Evolutionary conservation across 2,888 invertebrate species (phyloP).

Genomic region (Chrysopilus asiliformis): DNA sequence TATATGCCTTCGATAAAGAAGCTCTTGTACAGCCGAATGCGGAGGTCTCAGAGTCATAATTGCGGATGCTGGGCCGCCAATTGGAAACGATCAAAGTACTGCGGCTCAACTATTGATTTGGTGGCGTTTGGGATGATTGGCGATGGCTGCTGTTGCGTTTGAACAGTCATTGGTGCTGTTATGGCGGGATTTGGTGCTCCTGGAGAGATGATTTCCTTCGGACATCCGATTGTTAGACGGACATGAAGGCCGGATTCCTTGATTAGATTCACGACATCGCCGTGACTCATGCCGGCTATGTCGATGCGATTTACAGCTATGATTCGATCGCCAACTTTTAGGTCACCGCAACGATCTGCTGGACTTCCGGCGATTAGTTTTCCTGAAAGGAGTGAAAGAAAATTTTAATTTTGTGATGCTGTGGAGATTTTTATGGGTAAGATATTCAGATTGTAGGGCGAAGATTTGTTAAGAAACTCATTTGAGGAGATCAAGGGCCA

Average conservation of each 20-base stretch:
- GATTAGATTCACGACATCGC: conserved; percentile 93
- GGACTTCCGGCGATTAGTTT: conserved; percentile 91
- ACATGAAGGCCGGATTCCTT: conserved; percentile 91
- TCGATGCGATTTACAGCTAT: conserved; percentile 88
- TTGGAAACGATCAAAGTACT: conserved; percentile 20
- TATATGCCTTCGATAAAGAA: conserved; percentile 23
- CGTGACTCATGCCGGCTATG: conserved; percentile 84
- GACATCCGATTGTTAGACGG: conserved; percentile 57
- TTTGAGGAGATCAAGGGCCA: no score
- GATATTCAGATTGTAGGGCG: no score
- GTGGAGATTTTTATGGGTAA: conserved; percentile 7
- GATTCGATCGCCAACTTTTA: conserved; percentile 91
- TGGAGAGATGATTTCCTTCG: conserved; percentile 26
- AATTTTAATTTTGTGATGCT: conserved; percentile 7
- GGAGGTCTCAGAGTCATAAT: conserved; percentile 37
- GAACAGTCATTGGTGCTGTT: conserved; percentile 1
- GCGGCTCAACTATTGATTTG: conserved; percentile 5
- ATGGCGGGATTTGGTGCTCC: conserved; percentile 2
- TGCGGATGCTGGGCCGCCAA: conserved; percentile 28
- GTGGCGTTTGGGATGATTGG: conserved; percentile 13
- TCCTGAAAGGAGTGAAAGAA: conserved; percentile 41
- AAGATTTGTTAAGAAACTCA: no score
- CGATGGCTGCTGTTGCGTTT: conserved; percentile 17
- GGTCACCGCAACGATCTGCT: conserved; percentile 80
- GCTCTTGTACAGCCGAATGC: conserved; percentile 33